phyloP scores from a whole-genome alignment of 2,888 invertebrate species.

The Shargacucullia verbasci region DNA sequence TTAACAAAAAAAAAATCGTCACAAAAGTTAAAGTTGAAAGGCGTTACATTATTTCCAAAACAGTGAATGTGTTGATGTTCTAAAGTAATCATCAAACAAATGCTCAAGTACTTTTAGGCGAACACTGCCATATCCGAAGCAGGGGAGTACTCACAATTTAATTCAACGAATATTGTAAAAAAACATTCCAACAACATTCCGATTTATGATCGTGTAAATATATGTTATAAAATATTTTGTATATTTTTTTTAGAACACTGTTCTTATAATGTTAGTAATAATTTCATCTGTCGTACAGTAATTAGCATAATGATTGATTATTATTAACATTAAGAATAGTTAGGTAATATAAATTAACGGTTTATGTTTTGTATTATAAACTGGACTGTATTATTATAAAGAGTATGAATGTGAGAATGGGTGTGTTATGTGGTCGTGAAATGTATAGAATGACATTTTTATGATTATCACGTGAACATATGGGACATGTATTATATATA shows the following conservation, averaged over 20 bases:
- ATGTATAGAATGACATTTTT: slow-evolving; percentile 70
- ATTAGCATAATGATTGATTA: slow-evolving; percentile 50
- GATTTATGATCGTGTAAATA: slow-evolving; percentile 76
- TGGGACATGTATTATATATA: slow-evolving; percentile 70
- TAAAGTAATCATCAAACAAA: slow-evolving; percentile 77
- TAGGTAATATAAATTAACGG: slow-evolving; percentile 71
- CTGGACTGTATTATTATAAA: slow-evolving; percentile 78
- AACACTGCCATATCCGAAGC: slow-evolving; percentile 80
- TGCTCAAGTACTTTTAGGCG: slow-evolving; percentile 87
- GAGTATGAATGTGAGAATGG: slow-evolving; percentile 66
- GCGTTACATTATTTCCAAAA: slow-evolving; percentile 65
- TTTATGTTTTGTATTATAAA: slow-evolving; percentile 83
- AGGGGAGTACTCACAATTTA: slow-evolving; percentile 66
- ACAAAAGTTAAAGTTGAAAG: slow-evolving; percentile 62
- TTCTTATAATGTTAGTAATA: slow-evolving; percentile 71
- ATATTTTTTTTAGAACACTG: slow-evolving; percentile 71
- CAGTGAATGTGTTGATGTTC: slow-evolving; percentile 89
- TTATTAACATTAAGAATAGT: slow-evolving; percentile 64
- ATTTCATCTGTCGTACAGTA: slow-evolving; percentile 42
- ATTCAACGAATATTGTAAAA: slow-evolving; percentile 56
- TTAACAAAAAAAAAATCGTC: slow-evolving; percentile 62
- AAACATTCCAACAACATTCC: slow-evolving; percentile 71
- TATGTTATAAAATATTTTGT: slow-evolving; percentile 72
- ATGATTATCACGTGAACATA: slow-evolving; percentile 55
- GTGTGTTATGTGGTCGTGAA: slow-evolving; percentile 61